Evolutionary conservation across 2,888 invertebrate genomes (phyloP).

Genomic region (Tolmerus cingulatus): DNA sequence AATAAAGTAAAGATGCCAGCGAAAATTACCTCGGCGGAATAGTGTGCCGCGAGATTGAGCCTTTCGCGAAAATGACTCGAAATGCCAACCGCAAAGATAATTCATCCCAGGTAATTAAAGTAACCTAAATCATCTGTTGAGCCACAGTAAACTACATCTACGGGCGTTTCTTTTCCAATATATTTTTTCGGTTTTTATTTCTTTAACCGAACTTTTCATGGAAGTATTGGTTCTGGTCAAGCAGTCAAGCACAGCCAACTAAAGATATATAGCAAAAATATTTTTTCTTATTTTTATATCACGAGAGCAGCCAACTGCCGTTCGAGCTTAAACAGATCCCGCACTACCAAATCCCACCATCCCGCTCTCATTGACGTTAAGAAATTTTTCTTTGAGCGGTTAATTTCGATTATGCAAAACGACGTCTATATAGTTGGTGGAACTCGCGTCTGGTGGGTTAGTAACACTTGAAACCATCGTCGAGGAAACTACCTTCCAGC

Average conservation of each 20-base stretch:
- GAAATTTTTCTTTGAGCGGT: slow-evolving; percentile 18
- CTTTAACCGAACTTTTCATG: background rate
- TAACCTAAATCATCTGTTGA: background rate
- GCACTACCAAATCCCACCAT: background rate
- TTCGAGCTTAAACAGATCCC: background rate
- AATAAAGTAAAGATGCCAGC: background rate
- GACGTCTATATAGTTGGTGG: slow-evolving; percentile 33
- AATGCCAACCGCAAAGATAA: slow-evolving; percentile 6
- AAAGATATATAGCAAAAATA: background rate
- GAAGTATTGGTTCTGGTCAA: slow-evolving; percentile 29
- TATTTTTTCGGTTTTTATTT: background rate
- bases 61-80: background rate
- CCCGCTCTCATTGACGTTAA: slow-evolving; percentile 19
- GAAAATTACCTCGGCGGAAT: background rate
- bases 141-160: background rate
- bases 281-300: background rate
- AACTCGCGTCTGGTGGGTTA: slow-evolving; percentile 1
- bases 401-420: slow-evolving; percentile 40
- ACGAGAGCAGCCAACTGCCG: background rate
- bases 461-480: background rate
- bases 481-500: background rate
- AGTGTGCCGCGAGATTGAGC: background rate
- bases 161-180: background rate
- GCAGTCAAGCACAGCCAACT: slow-evolving; percentile 21
- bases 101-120: slow-evolving; percentile 5